A percentile compares a stretch with the other conserved stretches of the same genome.
Evolutionary conservation across 2,797 vertebrate genomes (phyloP).

Genomic region (Oceanodroma leucorhoa): DNA sequence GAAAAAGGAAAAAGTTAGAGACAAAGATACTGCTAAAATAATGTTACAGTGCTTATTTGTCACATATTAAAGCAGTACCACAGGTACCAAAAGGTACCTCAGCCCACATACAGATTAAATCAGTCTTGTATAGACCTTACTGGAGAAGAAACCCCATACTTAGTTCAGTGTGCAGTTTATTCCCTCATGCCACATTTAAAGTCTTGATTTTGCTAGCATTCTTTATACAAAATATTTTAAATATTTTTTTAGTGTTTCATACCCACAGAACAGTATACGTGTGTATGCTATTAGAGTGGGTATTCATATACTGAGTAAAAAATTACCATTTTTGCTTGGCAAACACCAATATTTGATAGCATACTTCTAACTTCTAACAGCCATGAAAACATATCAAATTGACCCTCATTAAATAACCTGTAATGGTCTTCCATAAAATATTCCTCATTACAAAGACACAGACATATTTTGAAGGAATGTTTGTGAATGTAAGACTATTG

Average conservation of each 20-base stretch:
- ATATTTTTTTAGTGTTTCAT: not conserved
- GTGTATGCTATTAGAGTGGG: not conserved
- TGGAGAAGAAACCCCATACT: not conserved
- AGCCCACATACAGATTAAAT: not conserved
- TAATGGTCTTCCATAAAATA: not conserved
- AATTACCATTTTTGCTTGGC: not conserved
- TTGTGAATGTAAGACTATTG: not conserved
- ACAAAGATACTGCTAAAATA: not conserved
- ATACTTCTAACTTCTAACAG: not conserved
- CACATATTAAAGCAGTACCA: not conserved
- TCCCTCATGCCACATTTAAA: not conserved
- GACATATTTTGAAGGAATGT: not conserved
- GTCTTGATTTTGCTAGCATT: not conserved
- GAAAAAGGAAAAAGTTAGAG: not conserved
- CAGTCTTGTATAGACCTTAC: not conserved
- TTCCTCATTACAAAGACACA: not conserved
- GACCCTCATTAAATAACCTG: not conserved
- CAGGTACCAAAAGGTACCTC: not conserved
- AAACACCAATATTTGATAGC: not conserved
- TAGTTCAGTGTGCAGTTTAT: not conserved
- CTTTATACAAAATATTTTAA: not conserved
- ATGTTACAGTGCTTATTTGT: not conserved
- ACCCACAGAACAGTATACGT: fast-evolving
- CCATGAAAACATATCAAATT: not conserved
- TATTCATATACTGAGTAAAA: not conserved